Evolutionary conservation across 2,113 vertebrate genomes (phyloP).

Genomic region (Urocynchramus pylzowi): DNA sequence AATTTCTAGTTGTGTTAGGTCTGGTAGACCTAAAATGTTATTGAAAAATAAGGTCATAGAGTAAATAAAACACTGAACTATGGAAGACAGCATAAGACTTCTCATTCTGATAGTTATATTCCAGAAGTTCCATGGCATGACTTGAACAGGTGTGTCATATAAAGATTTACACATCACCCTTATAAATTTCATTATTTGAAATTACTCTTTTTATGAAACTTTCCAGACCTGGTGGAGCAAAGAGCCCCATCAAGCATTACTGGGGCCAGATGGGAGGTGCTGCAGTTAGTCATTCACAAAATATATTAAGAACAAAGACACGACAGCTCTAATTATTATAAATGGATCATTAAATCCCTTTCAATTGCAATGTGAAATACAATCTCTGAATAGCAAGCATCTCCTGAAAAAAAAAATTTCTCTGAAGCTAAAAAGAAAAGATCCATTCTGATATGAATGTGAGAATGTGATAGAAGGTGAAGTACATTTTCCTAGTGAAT

Average conservation of each 20-base stretch:
- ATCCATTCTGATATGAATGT: background rate
- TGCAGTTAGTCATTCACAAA: conserved; percentile 50
- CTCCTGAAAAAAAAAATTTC: background rate
- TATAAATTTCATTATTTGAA: background rate
- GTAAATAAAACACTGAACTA: background rate
- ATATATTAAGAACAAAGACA: conserved; percentile 34
- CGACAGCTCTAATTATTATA: conserved; percentile 10
- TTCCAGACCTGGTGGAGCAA: background rate
- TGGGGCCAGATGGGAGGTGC: background rate
- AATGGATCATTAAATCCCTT: conserved; percentile 51
- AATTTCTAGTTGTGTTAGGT: background rate
- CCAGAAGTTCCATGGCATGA: background rate
- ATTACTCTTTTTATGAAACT: conserved; percentile 10
- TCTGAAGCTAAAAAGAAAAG: background rate
- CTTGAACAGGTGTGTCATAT: background rate
- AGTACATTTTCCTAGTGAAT: conserved; percentile 24
- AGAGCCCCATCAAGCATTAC: background rate
- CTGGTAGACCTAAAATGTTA: background rate
- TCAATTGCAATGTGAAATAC: conserved; percentile 3
- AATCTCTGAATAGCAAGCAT: conserved; percentile 13
- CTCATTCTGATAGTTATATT: background rate
- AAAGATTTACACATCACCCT: background rate
- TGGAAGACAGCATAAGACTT: background rate
- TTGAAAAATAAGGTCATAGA: background rate
- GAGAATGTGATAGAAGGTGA: conserved; percentile 10